Base-by-base conservation (phyloP, 1,140 invertebrate species). In the Drosophila lini region DNA sequence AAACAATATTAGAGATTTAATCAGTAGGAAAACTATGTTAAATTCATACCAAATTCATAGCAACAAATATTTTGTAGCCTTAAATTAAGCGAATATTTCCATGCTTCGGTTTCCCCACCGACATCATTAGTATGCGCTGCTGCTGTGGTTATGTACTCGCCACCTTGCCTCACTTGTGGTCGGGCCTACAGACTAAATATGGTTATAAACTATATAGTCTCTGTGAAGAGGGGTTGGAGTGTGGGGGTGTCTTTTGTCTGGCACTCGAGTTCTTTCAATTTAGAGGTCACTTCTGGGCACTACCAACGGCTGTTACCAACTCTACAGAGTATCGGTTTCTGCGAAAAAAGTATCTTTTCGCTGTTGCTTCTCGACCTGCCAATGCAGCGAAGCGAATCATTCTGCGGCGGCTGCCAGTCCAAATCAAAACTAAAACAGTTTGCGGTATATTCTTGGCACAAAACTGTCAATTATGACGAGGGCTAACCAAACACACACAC, bases 401-500 rank as follows among this genome's bases (percentile, higher is more conserved):
- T 76, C 47, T 67, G 74, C 56, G 73, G 73, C 74, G 62, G 62
- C 74, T 76, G 74, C 62, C 74, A 76, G 67, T 68, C 58, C 80
- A 75, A 75, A 82, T 77, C 59, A 79, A 74, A 79, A 77, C 84
- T 83, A 56, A 86, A 86, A 80, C 83, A 71, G 76, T 88, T 86
- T 86, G 83, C 80, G 83, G 80, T 89, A 78, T 74, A 78, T 88
- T 88, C 83, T 88, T 86, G 83, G 83, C 83, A 80, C 83, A 79
- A 83, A 86, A 86, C 86, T 86, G 83, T 86, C 83, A 86, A 86
- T 86, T 88, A 86, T 83, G 73, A 78, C 69, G 73, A 60, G 63
- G 74, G 74, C 74, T 77, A 60, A 75, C 47, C 48, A 57, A 74
- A 45, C 31, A 67, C 48, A 75, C 25, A 59, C 16, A 60, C 10